These are phyloP conservation scores for Harpalus rufipes DNA, from an alignment of 2,888 invertebrate species.

Conservation along the genomic window DNA sequence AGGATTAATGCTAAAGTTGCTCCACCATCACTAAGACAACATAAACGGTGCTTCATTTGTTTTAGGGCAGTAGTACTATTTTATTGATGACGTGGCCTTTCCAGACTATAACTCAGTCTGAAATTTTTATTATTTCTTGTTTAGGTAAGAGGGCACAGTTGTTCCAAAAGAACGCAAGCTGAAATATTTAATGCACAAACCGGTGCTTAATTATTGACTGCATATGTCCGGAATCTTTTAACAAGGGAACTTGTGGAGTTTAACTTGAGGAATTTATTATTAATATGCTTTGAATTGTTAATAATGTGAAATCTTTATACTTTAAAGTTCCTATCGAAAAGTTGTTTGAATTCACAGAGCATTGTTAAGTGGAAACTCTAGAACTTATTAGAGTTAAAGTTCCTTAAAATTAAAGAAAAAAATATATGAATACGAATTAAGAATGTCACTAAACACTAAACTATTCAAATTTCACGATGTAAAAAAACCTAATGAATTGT, in stretches of 20 bases:
- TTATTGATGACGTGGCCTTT: constrained; percentile 42
- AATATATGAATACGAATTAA: too few relatives aligned
- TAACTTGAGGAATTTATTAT: neutral
- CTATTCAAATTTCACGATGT: too few relatives aligned
- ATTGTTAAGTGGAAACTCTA: neutral
- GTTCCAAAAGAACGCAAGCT: constrained; percentile 25
- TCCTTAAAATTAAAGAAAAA: too few relatives aligned
- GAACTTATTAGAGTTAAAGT: too few relatives aligned
- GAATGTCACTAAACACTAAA: too few relatives aligned
- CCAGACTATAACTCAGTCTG: constrained; percentile 50
- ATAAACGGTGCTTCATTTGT: constrained; percentile 58
- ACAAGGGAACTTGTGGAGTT: constrained; percentile 15
- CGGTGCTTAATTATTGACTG: constrained; percentile 31
- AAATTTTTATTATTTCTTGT: constrained; percentile 62
- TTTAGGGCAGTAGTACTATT: constrained; percentile 48
- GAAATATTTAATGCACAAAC: constrained; percentile 38
- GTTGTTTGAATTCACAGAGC: neutral
- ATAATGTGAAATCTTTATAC: neutral
- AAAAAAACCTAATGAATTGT: too few relatives aligned
- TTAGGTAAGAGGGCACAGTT: constrained; percentile 55
- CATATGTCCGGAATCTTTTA: constrained; percentile 31
- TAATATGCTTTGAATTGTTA: neutral
- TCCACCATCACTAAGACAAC: constrained; percentile 32
- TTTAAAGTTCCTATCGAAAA: neutral
- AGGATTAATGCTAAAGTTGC: constrained; percentile 38